Evolutionary conservation across 2,797 vertebrate species (phyloP).

Genomic region (Epinephelus malabaricus): DNA sequence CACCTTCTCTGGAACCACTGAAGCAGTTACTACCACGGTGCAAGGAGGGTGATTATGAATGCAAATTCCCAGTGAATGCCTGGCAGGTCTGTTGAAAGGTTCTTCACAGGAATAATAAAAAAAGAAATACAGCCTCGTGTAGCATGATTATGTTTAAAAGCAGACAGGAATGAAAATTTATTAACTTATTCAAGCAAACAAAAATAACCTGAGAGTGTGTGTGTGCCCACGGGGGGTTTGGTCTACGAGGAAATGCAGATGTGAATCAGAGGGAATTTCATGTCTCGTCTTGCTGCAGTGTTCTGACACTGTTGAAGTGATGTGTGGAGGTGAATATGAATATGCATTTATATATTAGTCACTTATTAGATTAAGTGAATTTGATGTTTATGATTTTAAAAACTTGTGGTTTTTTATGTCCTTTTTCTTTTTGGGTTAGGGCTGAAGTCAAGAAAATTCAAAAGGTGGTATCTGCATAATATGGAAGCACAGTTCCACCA

Average conservation of each 20-base stretch:
- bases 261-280: slow-evolving; percentile 11
- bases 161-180: slow-evolving; percentile 63
- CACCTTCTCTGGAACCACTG: slow-evolving; percentile 51
- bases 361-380: no score
- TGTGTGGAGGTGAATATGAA: slow-evolving; percentile 1
- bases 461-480: no score
- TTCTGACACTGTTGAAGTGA: not conserved
- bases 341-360: no score
- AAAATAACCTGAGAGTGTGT: slow-evolving; percentile 55
- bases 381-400: no score
- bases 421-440: no score
- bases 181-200: slow-evolving; percentile 76
- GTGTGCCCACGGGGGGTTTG: slow-evolving; percentile 24
- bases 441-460: no score
- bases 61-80: slow-evolving; percentile 75
- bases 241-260: slow-evolving; percentile 42
- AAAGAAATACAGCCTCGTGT: slow-evolving; percentile 28
- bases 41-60: slow-evolving; percentile 71
- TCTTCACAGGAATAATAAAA: slow-evolving; percentile 53
- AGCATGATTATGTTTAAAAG: slow-evolving; percentile 70
- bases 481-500: no score
- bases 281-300: not conserved
- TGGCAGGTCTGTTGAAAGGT: slow-evolving; percentile 63
- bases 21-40: slow-evolving; percentile 34
- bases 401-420: no score